These are phyloP conservation scores for Chloropsis cyanopogon DNA, from an alignment of 2,113 vertebrate genomes.

Conservation along the genomic window DNA sequence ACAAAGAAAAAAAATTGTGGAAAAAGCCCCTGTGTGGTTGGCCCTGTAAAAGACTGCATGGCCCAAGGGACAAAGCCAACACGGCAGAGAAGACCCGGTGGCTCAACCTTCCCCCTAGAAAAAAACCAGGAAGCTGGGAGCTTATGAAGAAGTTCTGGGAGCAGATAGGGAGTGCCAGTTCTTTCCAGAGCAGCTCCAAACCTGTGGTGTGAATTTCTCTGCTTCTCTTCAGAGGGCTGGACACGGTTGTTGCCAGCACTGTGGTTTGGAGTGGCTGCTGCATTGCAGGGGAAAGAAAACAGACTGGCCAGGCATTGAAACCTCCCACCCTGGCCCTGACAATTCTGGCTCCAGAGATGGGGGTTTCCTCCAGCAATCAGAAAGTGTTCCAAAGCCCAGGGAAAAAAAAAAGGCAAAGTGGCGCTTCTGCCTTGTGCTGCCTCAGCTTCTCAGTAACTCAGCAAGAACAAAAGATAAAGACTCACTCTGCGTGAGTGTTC, in stretches of 20 bases:
- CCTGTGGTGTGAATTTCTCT: accelerated
- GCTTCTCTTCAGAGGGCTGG: accelerated
- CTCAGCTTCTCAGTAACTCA: background rate
- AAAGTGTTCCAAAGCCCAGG: background rate
- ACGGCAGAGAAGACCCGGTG: accelerated
- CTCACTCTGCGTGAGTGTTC: background rate
- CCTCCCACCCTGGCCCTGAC: accelerated
- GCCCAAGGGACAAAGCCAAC: background rate
- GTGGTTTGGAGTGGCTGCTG: background rate
- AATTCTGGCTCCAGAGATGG: background rate
- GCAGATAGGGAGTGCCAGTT: accelerated
- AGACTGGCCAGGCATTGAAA: background rate
- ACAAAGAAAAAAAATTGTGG: no score
- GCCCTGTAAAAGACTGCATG: background rate
- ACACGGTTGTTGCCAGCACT: accelerated
- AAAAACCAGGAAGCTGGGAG: background rate
- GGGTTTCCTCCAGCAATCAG: accelerated
- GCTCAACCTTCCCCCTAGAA: background rate
- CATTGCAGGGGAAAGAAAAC: background rate
- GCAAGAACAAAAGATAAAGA: background rate
- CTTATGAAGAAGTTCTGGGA: accelerated
- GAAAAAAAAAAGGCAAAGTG: background rate
- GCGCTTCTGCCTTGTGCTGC: background rate
- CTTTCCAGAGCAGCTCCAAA: background rate
- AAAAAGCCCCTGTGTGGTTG: accelerated